phyloP scores from a whole-genome alignment of 2,888 invertebrate species.

The Calameuta filiformis region DNA sequence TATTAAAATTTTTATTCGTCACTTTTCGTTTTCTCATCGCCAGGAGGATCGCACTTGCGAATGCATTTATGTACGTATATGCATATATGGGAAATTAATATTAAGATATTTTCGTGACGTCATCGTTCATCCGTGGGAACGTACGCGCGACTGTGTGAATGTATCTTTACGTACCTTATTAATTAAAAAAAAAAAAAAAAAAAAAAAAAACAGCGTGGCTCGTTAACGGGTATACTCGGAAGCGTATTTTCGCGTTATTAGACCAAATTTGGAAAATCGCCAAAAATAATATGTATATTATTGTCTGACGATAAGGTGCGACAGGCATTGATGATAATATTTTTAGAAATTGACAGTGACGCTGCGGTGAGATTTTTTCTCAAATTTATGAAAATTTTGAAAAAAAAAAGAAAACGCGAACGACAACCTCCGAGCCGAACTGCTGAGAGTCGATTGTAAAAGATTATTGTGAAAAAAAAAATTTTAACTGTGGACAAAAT shows the following conservation, averaged over 20 bases:
- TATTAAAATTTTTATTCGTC: background rate
- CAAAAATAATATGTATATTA: background rate
- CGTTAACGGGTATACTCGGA: background rate
- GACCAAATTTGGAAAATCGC: background rate
- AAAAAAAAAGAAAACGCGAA: background rate
- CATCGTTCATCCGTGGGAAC: background rate
- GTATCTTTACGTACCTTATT: background rate
- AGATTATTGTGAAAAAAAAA: background rate
- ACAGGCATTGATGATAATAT: background rate
- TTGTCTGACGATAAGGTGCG: background rate
- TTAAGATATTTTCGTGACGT: background rate
- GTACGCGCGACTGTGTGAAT: background rate
- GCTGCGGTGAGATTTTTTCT: background rate
- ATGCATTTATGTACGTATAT: background rate
- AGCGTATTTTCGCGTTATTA: background rate
- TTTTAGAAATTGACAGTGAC: background rate
- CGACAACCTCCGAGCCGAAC: background rate
- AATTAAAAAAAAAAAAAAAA: background rate
- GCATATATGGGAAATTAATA: conserved; percentile 1
- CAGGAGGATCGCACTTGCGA: background rate
- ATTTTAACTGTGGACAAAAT: background rate
- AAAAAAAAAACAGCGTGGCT: background rate
- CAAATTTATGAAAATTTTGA: background rate
- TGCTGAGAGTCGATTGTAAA: background rate
- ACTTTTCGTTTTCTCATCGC: background rate